phyloP scores from a whole-genome alignment of 2,888 invertebrate species.

The Sphaerophoria rueppellii region DNA sequence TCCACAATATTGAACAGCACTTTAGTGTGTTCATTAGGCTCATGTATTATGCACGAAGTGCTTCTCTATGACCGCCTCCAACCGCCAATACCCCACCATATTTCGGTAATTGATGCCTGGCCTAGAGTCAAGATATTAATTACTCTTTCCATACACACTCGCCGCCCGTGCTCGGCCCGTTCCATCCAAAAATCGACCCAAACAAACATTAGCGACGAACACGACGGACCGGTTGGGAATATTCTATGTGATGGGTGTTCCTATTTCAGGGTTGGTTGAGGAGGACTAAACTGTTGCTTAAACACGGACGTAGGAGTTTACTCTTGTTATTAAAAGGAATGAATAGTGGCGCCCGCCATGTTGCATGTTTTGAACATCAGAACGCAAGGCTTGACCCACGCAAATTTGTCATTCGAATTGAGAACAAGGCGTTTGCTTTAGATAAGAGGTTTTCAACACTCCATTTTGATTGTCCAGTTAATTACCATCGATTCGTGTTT shows the following conservation, averaged over 20 bases:
- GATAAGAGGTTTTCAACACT: background rate
- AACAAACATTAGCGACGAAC: background rate
- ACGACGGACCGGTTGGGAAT: constrained; percentile 5
- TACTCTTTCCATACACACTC: constrained; percentile 41
- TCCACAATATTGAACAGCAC: constrained; percentile 30
- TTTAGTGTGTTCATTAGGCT: constrained; percentile 49
- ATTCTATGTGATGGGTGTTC: background rate
- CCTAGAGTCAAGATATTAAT: constrained; percentile 59
- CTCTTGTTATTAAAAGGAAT: background rate
- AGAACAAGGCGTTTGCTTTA: background rate
- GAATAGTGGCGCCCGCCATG: background rate
- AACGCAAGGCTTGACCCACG: background rate
- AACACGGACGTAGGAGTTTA: background rate
- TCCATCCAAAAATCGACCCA: background rate
- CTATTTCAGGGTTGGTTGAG: background rate
- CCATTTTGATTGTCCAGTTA: too few relatives aligned
- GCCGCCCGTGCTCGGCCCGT: background rate
- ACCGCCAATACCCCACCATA: constrained; percentile 1
- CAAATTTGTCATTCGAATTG: constrained; percentile 5
- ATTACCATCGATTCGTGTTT: constrained; percentile 1
- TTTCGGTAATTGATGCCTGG: constrained; percentile 54
- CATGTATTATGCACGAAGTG: constrained; percentile 42
- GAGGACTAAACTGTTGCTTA: constrained; percentile 43
- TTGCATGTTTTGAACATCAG: background rate
- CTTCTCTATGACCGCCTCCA: background rate